Evolutionary conservation across 1,140 invertebrate species (phyloP).

Genomic region (Tetramorium simillimum): DNA sequence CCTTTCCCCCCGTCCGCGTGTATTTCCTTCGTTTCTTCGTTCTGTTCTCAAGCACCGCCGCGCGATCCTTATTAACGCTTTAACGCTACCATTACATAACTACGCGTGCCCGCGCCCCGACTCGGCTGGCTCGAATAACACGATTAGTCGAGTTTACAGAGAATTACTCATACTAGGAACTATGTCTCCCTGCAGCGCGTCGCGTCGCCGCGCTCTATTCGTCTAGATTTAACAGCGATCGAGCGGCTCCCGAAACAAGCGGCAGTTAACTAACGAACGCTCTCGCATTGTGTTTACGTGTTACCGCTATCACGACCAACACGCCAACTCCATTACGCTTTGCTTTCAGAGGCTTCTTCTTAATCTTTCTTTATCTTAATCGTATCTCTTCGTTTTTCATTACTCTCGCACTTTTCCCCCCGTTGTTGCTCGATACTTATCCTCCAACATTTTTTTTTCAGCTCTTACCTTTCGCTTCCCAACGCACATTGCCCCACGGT

Average conservation of each 20-base stretch:
- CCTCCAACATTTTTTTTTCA: neutral
- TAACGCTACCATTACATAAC: slow-evolving; percentile 67
- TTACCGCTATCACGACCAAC: neutral
- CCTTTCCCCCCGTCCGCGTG: slow-evolving; percentile 1
- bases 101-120: slow-evolving; percentile 48
- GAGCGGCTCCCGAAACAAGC: slow-evolving; percentile 14
- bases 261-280: slow-evolving; percentile 9
- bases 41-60: slow-evolving; percentile 42
- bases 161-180: slow-evolving; percentile 52
- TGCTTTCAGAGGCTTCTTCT: neutral
- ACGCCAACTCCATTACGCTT: neutral
- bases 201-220: slow-evolving; percentile 50
- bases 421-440: neutral
- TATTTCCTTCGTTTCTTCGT: slow-evolving; percentile 46
- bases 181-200: slow-evolving; percentile 7
- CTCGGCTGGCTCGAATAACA: slow-evolving; percentile 69
- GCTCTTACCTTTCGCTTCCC: neutral
- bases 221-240: slow-evolving; percentile 44
- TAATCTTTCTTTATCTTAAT: neutral
- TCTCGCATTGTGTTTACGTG: neutral
- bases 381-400: neutral
- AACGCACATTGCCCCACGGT: neutral
- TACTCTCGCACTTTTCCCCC: neutral
- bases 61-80: slow-evolving; percentile 70
- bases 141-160: slow-evolving; percentile 69